Base-by-base conservation (phyloP, 1,140 invertebrate species). In the Sinonovacula constricta region DNA sequence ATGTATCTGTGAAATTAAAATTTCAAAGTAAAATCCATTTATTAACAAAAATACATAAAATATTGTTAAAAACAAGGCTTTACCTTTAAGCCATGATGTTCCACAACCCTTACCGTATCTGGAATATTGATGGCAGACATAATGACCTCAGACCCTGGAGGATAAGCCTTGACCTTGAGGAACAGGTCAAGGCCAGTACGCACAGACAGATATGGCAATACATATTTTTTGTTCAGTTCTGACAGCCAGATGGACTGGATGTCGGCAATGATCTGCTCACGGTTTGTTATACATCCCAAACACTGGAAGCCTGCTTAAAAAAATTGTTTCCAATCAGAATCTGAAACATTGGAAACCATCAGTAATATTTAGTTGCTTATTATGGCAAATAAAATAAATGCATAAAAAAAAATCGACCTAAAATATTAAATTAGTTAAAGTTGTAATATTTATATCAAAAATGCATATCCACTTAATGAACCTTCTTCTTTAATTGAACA, bases 51-150 rank as follows among this genome's bases (percentile, higher is more conserved):
- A n/a, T n/a, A n/a, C n/a, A n/a, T n/a, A n/a, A n/a, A n/a, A n/a
- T n/a, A n/a, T n/a, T n/a, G n/a, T n/a, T n/a, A n/a, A n/a, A n/a
- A n/a, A n/a, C n/a, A n/a, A n/a, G n/a, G n/a, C n/a, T n/a, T 28
- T 60, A 84, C 82, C 67, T 85, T 85, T 0, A 91, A 74, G 22
- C 83, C 79, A 79, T 91, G 90, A 57, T 88, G 81, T 60, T 78
- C 80, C 3, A 90, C 79, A 62, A 91, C 86, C n/a, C 70, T 53
- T 10, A 86, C 78, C 87, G 91, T 90, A 71, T 88, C 87, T 10
- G 89, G 90, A 80, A 91, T 91, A 74, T 91, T 91, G 12, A 91
- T 86, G 49, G 91, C 91, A 15, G 90, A 88, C 87, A 91, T 89
- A 28, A 91, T 90, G 54, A 91, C 80, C 77, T 91, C 90, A 63